Evolutionary conservation across 2,113 vertebrate species (phyloP).

Genomic region (Phalacrocorax pelagicus): DNA sequence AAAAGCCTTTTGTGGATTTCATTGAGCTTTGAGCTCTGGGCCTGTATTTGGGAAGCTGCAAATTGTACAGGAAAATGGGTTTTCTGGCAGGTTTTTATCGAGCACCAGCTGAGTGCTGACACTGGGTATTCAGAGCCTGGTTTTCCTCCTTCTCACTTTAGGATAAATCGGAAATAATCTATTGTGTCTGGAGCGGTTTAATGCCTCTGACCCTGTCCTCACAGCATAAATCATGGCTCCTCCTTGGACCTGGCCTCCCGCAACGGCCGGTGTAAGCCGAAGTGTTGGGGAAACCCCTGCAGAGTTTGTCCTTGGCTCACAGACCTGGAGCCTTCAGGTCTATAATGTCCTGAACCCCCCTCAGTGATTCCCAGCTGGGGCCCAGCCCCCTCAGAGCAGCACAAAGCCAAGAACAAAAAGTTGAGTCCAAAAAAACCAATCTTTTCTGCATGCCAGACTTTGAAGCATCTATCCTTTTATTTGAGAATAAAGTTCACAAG

Average conservation of each 20-base stretch:
- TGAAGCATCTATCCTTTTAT: conserved; percentile 16
- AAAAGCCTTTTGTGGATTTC: background rate
- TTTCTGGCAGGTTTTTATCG: background rate
- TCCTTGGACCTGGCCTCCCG: background rate
- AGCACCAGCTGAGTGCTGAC: background rate
- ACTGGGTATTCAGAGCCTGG: background rate
- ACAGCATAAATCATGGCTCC: background rate
- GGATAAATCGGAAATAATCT: background rate
- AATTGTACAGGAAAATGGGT: background rate
- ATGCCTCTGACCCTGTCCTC: background rate
- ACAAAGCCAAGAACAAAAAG: background rate
- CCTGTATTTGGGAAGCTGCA: background rate
- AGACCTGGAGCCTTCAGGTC: background rate
- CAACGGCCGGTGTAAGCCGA: accelerated
- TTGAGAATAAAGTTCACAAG: conserved; percentile 23
- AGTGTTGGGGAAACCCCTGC: background rate
- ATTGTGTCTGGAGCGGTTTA: background rate
- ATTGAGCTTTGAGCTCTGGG: background rate
- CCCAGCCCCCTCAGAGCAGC: background rate
- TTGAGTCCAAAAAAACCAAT: background rate
- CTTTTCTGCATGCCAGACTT: background rate
- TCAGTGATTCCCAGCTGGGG: background rate
- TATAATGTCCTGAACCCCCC: accelerated
- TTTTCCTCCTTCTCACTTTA: background rate
- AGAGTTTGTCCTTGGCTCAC: background rate